These are phyloP conservation scores for Hyaena hyaena DNA, from an alignment of 2,113 vertebrate genomes.

Conservation along the genomic window DNA sequence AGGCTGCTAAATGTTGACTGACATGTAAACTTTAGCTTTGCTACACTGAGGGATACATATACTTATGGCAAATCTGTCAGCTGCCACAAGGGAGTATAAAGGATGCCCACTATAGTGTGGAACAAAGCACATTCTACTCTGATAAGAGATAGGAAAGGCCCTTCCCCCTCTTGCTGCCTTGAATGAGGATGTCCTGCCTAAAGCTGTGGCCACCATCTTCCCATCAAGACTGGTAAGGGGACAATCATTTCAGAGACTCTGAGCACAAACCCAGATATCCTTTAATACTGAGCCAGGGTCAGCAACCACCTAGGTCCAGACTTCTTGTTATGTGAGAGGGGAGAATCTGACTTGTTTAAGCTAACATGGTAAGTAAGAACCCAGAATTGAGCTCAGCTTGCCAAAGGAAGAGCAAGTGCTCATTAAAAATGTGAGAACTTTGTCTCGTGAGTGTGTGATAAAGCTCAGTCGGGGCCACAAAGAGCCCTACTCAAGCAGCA, in stretches of 20 bases:
- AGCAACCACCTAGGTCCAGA: neutral
- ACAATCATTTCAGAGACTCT: neutral
- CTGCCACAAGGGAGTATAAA: neutral
- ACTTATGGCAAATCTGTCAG: neutral
- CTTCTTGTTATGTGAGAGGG: neutral
- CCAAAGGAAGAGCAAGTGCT: neutral
- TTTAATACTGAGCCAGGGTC: neutral
- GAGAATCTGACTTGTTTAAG: neutral
- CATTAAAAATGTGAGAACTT: neutral
- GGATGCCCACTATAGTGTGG: fast-evolving
- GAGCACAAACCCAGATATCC: neutral
- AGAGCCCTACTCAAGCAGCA: neutral
- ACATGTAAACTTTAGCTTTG: neutral
- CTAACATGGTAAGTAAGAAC: neutral
- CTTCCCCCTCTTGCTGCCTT: neutral
- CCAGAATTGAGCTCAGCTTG: neutral
- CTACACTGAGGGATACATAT: neutral
- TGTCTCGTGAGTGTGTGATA: neutral
- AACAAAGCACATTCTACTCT: neutral
- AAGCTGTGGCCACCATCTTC: fast-evolving
- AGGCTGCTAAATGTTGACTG: neutral
- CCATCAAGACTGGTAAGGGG: neutral
- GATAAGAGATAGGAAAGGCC: too few species aligned
- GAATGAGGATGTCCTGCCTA: neutral
- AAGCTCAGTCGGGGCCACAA: neutral